These are phyloP conservation scores for Pseudomyrmex cubaensis DNA, from an alignment of 1,140 invertebrate genomes.

Conservation along the genomic window DNA sequence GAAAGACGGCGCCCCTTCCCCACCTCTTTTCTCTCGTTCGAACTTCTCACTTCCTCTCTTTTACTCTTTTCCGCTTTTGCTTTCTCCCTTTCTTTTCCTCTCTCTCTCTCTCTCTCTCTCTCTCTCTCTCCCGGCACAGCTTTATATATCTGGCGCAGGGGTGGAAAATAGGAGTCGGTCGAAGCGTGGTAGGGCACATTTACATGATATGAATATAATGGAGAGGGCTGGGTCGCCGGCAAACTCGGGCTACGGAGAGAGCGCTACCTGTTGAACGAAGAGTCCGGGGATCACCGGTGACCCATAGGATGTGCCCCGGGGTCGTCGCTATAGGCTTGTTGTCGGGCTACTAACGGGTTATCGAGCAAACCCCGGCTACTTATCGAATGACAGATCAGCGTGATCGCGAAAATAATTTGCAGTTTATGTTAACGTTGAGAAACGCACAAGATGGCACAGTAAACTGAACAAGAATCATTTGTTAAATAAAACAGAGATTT, in stretches of 20 bases:
- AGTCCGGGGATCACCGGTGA: conserved; percentile 80
- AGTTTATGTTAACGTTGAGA: background rate
- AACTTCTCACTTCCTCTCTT: background rate
- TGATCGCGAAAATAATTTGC: conserved; percentile 3
- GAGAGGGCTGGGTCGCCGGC: conserved; percentile 79
- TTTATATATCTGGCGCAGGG: conserved; percentile 58
- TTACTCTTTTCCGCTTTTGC: background rate
- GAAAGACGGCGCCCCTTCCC: conserved; percentile 17
- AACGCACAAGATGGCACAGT: background rate
- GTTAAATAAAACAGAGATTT: background rate
- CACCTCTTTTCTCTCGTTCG: conserved; percentile 11
- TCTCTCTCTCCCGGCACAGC: background rate
- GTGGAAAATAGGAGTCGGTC: conserved; percentile 74
- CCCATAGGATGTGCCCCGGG: conserved; percentile 73
- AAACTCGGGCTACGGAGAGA: conserved; percentile 73
- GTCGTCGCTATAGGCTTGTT: conserved; percentile 31
- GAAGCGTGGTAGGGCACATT: conserved; percentile 79
- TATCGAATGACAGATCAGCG: background rate
- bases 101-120: conserved; percentile 8
- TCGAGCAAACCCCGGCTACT: background rate
- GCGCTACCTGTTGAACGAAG: conserved; percentile 84
- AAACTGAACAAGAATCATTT: background rate
- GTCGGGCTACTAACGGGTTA: conserved; percentile 29
- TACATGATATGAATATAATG: conserved; percentile 86
- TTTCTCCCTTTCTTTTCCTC: background rate